These are phyloP conservation scores for Metopolophium dirhodum DNA, from an alignment of 1,140 invertebrate species.

Conservation along the genomic window DNA sequence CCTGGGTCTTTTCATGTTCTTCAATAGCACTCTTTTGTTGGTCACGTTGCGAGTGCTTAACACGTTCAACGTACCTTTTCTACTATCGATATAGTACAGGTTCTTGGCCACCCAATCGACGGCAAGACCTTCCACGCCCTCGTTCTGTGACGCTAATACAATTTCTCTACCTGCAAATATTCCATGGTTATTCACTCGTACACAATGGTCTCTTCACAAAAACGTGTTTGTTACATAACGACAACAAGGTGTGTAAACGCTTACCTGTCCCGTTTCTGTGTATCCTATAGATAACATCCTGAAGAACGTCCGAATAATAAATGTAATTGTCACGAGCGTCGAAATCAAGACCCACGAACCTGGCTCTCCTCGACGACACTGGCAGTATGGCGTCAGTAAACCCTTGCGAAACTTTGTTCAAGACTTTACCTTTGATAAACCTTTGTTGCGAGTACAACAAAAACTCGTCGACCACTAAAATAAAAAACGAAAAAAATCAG, in stretches of 20 bases:
- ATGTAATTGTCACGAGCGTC: constrained; percentile 90
- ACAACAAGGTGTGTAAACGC: neutral
- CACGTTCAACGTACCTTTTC: constrained; percentile 94
- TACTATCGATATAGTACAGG: constrained; percentile 96
- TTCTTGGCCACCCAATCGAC: constrained; percentile 98
- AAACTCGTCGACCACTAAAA: constrained; percentile 82
- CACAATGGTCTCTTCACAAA: neutral
- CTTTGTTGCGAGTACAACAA: constrained; percentile 97
- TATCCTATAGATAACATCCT: constrained; percentile 93
- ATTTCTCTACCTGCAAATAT: constrained; percentile 76
- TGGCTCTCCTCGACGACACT: constrained; percentile 85
- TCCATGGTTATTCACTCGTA: neutral
- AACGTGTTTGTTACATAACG: neutral
- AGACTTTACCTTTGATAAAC: constrained; percentile 93
- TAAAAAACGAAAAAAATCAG: constrained; percentile 57
- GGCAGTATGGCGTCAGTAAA: constrained; percentile 94
- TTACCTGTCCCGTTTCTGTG: constrained; percentile 83
- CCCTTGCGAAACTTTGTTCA: constrained; percentile 86
- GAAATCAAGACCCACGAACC: constrained; percentile 97
- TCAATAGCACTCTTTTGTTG: constrained; percentile 82
- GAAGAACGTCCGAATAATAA: constrained; percentile 96
- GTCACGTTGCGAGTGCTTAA: constrained; percentile 85
- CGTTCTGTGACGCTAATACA: constrained; percentile 93
- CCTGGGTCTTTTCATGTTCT: constrained; percentile 87
- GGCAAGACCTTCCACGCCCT: constrained; percentile 95